phyloP scores from a whole-genome alignment of 1,140 invertebrate genomes.

The Holotrichia oblita region DNA sequence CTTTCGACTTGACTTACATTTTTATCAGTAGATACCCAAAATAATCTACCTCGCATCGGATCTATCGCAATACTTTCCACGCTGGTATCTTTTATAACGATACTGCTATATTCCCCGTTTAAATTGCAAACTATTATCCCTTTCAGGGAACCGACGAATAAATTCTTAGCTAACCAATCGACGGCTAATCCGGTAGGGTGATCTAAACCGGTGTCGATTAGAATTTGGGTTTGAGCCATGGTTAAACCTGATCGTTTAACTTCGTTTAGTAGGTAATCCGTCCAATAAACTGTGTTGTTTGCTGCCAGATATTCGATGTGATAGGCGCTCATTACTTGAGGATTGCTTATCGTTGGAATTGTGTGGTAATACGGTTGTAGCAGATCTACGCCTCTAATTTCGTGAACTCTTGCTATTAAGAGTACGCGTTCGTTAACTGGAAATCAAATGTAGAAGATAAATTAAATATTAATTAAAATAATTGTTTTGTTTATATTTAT shows the following conservation, averaged over 20 bases:
- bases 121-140: conserved; percentile 75
- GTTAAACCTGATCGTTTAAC: conserved; percentile 76
- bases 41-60: conserved; percentile 66
- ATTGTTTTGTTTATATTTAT: no score
- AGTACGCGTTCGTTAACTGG: conserved; percentile 80
- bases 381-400: conserved; percentile 86
- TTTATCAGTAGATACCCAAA: conserved; percentile 56
- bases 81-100: conserved; percentile 56
- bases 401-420: conserved; percentile 76
- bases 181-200: conserved; percentile 70
- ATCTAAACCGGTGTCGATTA: conserved; percentile 78
- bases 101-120: conserved; percentile 75
- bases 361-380: conserved; percentile 78
- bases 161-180: conserved; percentile 81
- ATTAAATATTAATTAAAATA: neutral
- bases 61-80: conserved; percentile 71
- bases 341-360: conserved; percentile 78
- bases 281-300: conserved; percentile 79
- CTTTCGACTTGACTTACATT: conserved; percentile 64
- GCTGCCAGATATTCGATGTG: conserved; percentile 76
- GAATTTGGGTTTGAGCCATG: conserved; percentile 71
- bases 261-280: conserved; percentile 78
- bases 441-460: conserved; percentile 54
- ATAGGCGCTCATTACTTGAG: conserved; percentile 71
- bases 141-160: conserved; percentile 73